Evolutionary conservation across 2,113 vertebrate genomes (phyloP), one percentile per base, ranked within the genome.

Genomic region (Lonchura striata): DNA sequence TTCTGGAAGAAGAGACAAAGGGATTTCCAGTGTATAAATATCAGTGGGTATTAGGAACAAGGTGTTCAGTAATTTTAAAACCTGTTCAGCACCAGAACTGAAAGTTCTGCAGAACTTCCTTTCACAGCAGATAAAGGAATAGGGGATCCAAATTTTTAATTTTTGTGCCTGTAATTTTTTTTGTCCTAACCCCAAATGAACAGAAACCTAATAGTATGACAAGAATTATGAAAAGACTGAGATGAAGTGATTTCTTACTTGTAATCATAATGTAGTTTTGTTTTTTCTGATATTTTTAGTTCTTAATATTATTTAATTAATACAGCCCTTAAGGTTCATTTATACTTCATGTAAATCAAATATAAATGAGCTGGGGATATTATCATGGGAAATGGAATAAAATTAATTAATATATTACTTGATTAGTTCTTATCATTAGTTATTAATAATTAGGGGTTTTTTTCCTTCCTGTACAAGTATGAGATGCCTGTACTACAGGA

Each of bases 361-460:
- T 93, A 90, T 75, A 90, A 90, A 92, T 86, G 88, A 97, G 31
- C 37, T 92, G n/a, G 44, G 86, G 68, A 75, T 68, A 96, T 56
- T 92, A 63, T 41, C 60, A 71, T 60, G 90, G 90, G 93, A 92
- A 83, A 95, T 46, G 6, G 41, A 94, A 92, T 90, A 20, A 95
- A 96, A 93, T 90, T 94, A 96, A 94, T 96, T 92, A 93, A 83
- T 93, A 63, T 63, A 90, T 78, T 78, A 59, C 64, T 92, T 88
- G 56, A 96, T 90, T 92, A 86, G 68, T 66, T 95, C 68, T 95
- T 83, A 94, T 90, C 13, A 83, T 90, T 92, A 74, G 68, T 64
- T 93, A 65, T 82, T 91, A 77, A 88, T 88, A 92, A 70, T 86
- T 82, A 42, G 42, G 42, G 3, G 0, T 1, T 61, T 61, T 60